Percentiles rank a stretch among this genome's conserved stretches.
Evolutionary conservation across 2,113 vertebrate species (phyloP).

Genomic region (Gnathonemus echidnorhynchus): DNA sequence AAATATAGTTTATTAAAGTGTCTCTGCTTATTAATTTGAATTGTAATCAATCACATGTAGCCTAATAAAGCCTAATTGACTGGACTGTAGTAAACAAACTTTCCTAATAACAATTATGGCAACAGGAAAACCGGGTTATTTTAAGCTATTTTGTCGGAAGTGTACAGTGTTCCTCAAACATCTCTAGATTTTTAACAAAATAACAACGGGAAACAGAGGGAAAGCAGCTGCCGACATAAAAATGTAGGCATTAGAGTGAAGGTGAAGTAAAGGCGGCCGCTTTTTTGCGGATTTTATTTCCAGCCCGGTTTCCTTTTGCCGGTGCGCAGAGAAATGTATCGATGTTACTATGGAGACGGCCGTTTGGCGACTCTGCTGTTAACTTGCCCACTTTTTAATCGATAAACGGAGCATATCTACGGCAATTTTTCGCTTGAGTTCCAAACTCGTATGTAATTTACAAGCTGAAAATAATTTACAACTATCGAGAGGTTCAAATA

Average conservation of each 20-base stretch:
- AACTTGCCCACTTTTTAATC: neutral
- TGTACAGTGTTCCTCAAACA: neutral
- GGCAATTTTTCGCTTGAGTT: neutral
- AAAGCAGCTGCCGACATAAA: neutral
- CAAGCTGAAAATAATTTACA: neutral
- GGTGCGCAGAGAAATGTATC: neutral
- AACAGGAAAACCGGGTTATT: neutral
- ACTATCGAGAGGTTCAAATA: neutral
- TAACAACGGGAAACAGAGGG: neutral
- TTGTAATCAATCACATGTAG: neutral
- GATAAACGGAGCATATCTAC: neutral
- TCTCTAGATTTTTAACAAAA: neutral
- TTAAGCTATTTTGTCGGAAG: neutral
- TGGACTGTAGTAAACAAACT: neutral
- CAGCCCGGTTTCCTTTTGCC: neutral
- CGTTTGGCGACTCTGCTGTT: neutral
- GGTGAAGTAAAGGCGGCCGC: neutral
- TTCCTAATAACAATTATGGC: neutral
- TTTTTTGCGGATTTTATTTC: neutral
- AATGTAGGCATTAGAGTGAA: neutral
- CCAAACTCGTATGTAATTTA: neutral
- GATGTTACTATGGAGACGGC: constrained; percentile 6
- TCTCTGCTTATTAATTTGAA: neutral
- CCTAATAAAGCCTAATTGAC: neutral
- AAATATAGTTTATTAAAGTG: neutral